These are phyloP conservation scores for Acrocera orbiculus DNA, from an alignment of 2,888 invertebrate species.

Conservation along the genomic window DNA sequence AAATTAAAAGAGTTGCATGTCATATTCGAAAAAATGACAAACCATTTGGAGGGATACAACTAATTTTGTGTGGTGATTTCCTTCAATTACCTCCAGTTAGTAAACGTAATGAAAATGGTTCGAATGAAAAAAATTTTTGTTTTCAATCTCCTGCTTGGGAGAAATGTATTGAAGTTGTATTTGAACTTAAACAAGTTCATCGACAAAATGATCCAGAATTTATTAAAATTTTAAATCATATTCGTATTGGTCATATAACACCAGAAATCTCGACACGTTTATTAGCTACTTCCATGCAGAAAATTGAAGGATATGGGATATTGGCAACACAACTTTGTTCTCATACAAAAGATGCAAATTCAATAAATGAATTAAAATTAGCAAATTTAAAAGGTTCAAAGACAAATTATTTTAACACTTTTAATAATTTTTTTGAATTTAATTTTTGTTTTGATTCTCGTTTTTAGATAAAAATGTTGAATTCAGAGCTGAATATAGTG, in stretches of 20 bases:
- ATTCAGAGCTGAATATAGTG: conserved; percentile 67
- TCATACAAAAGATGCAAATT: conserved; percentile 79
- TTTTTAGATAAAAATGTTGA: too few relatives aligned
- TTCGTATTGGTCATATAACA: conserved; percentile 70
- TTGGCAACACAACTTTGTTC: conserved; percentile 83
- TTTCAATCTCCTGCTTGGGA: conserved; percentile 79
- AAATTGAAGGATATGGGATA: conserved; percentile 70
- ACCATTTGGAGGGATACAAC: conserved; percentile 89
- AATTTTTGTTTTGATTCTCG: too few relatives aligned
- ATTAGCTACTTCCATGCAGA: conserved; percentile 52
- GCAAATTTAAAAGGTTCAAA: conserved; percentile 46
- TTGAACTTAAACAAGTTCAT: conserved; percentile 67
- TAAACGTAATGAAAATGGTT: conserved; percentile 16
- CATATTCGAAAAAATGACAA: conserved; percentile 58
- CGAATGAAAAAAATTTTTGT: conserved; percentile 46
- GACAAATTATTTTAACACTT: too few relatives aligned
- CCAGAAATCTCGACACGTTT: conserved; percentile 52
- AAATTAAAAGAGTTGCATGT: conserved; percentile 71
- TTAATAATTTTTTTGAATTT: too few relatives aligned
- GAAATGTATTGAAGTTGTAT: conserved; percentile 54
- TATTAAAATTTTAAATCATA: conserved; percentile 62
- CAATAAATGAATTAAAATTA: conserved; percentile 69
- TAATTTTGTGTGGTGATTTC: conserved; percentile 89
- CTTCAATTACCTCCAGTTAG: conserved; percentile 78
- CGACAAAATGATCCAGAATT: conserved; percentile 75